phyloP scores from a whole-genome alignment of 2,888 invertebrate genomes.

The Galeruca laticollis region DNA sequence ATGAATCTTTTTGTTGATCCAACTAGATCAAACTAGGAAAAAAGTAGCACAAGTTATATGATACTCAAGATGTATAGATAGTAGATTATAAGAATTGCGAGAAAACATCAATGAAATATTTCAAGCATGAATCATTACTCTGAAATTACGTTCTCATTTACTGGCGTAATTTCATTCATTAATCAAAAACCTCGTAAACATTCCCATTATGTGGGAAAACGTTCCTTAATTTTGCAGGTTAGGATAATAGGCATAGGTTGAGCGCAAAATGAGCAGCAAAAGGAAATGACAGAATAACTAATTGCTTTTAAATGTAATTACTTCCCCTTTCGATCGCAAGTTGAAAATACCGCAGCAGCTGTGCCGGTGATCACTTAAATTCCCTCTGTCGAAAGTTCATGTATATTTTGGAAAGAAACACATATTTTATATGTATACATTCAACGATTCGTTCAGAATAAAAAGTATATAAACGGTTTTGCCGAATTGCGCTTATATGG shows the following conservation, averaged over 20 bases:
- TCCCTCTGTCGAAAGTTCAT: not conserved
- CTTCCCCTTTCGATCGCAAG: slow-evolving; percentile 8
- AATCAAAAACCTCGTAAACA: slow-evolving; percentile 35
- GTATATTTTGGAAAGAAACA: too few relatives aligned
- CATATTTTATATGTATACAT: too few relatives aligned
- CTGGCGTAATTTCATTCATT: slow-evolving; percentile 9
- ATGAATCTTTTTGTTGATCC: too few relatives aligned
- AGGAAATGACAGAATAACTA: slow-evolving; percentile 40
- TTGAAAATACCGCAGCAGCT: slow-evolving; percentile 17
- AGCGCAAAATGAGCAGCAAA: slow-evolving; percentile 26
- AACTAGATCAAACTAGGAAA: too few relatives aligned
- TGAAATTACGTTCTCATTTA: not conserved
- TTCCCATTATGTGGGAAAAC: slow-evolving; percentile 25
- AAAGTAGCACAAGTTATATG: too few relatives aligned
- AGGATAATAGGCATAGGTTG: slow-evolving; percentile 17
- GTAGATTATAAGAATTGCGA: too few relatives aligned
- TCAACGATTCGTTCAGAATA: too few relatives aligned
- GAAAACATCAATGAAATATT: too few relatives aligned
- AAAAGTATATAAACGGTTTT: too few relatives aligned
- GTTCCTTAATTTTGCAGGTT: slow-evolving; percentile 23
- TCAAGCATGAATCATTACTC: not conserved
- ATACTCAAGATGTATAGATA: too few relatives aligned
- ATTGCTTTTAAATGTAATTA: slow-evolving; percentile 38
- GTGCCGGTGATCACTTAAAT: slow-evolving; percentile 9
- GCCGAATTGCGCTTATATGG: too few relatives aligned